A percentile compares a stretch with the other conserved stretches of the same genome.
These are phyloP conservation scores for Drosophila busckii DNA, from an alignment of 1,140 invertebrate genomes.

Conservation along the genomic window DNA sequence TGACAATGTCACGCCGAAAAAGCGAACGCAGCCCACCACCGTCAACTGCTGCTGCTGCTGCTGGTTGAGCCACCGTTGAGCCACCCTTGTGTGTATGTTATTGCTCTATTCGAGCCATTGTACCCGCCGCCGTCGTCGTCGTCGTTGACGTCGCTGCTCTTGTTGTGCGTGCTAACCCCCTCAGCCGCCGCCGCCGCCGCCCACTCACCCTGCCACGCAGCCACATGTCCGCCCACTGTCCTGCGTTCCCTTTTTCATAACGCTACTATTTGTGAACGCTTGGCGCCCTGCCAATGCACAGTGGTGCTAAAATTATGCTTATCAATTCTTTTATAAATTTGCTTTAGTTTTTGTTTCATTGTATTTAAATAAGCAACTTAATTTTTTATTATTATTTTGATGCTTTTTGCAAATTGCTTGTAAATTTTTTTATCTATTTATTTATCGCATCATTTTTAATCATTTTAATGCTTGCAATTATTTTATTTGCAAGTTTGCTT, in stretches of 20 bases:
- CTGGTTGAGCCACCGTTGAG: slow-evolving; percentile 57
- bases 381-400: too few relatives aligned
- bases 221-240: neutral
- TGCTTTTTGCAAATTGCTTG: too few relatives aligned
- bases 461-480: too few relatives aligned
- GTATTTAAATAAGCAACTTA: neutral
- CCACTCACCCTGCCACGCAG: too few relatives aligned
- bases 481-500: too few relatives aligned
- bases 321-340: neutral
- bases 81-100: slow-evolving; percentile 67
- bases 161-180: neutral
- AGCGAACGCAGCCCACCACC: slow-evolving; percentile 6
- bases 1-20: slow-evolving; percentile 64
- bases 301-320: neutral
- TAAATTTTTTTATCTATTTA: too few relatives aligned
- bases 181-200: neutral
- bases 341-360: neutral
- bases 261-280: slow-evolving; percentile 22
- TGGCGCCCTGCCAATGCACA: slow-evolving; percentile 57
- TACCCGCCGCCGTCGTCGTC: slow-evolving; percentile 15
- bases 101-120: slow-evolving; percentile 64
- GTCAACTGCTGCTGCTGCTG: slow-evolving; percentile 5
- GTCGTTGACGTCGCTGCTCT: neutral
- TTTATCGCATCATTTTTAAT: too few relatives aligned
- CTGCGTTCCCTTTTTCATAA: neutral